phyloP scores from a whole-genome alignment of 2,888 invertebrate genomes.

The Xestia ashworthii region DNA sequence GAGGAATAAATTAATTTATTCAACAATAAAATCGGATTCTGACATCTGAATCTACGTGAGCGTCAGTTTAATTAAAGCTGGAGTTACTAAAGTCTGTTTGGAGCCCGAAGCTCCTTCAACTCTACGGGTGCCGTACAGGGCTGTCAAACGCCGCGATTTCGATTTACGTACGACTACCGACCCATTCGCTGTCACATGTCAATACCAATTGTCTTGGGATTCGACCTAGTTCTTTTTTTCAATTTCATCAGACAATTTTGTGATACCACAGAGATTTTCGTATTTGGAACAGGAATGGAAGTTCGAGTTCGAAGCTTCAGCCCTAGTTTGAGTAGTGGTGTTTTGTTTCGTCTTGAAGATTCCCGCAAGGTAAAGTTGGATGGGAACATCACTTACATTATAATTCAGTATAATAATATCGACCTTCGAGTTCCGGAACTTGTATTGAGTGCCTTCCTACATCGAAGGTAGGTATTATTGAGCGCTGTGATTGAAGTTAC shows the following conservation, averaged over 20 bases:
- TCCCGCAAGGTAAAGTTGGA: slow-evolving; percentile 29
- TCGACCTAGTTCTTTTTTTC: slow-evolving; percentile 53
- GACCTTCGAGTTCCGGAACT: slow-evolving; percentile 23
- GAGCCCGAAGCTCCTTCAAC: slow-evolving; percentile 62
- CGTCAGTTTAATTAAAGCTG: slow-evolving; percentile 80
- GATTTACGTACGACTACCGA: slow-evolving; percentile 53
- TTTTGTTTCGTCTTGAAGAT: slow-evolving; percentile 46
- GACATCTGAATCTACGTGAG: slow-evolving; percentile 61
- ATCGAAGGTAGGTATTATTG: slow-evolving; percentile 18
- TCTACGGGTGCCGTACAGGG: slow-evolving; percentile 60
- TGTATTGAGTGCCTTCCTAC: slow-evolving; percentile 20
- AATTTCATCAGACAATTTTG: slow-evolving; percentile 46
- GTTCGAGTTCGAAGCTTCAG: slow-evolving; percentile 19
- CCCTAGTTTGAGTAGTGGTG: slow-evolving; percentile 41
- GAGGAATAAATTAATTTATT: slow-evolving; percentile 51
- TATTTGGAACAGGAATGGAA: slow-evolving; percentile 21
- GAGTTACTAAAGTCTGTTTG: slow-evolving; percentile 69
- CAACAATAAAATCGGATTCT: slow-evolving; percentile 57
- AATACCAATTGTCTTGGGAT: slow-evolving; percentile 60
- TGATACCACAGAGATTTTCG: slow-evolving; percentile 25
- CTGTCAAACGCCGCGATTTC: slow-evolving; percentile 55
- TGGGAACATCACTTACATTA: slow-evolving; percentile 6
- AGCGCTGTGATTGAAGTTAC: slow-evolving; percentile 43
- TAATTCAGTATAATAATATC: slow-evolving; percentile 9
- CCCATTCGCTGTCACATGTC: slow-evolving; percentile 60